phyloP scores from a whole-genome alignment of 2,888 invertebrate genomes.

The Zelleria hepariella region DNA sequence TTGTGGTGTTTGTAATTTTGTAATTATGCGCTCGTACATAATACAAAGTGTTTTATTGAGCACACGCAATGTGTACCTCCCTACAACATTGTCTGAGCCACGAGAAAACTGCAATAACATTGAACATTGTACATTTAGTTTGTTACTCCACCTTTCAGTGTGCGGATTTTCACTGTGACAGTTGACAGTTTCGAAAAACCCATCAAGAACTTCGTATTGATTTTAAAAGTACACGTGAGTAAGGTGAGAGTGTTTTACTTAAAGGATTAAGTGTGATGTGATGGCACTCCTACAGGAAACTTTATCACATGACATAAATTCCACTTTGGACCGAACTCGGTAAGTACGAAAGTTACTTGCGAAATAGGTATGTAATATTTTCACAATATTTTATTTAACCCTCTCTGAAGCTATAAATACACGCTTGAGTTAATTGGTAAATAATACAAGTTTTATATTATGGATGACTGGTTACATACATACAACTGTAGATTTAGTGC shows the following conservation, averaged over 20 bases:
- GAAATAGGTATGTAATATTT: not conserved
- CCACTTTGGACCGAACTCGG: not conserved
- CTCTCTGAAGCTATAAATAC: too few species aligned
- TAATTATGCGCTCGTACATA: constrained; percentile 2
- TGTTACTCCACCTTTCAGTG: too few species aligned
- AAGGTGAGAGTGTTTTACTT: not conserved
- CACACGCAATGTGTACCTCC: not conserved
- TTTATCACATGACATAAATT: not conserved
- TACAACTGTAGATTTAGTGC: not conserved
- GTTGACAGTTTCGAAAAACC: not conserved
- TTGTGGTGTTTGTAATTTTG: not conserved
- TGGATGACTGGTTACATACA: too few species aligned
- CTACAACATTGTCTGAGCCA: too few species aligned
- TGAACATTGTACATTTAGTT: too few species aligned
- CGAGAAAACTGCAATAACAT: too few species aligned
- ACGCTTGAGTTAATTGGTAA: too few species aligned
- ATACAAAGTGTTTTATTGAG: constrained; percentile 6
- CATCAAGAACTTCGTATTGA: not conserved
- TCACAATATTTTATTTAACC: not conserved
- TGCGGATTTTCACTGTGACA: not conserved
- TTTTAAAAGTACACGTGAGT: not conserved
- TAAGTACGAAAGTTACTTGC: not conserved
- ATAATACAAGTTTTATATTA: too few species aligned
- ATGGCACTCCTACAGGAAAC: not conserved
- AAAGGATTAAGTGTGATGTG: not conserved